Conservation (phyloP, 1,140 invertebrate genomes). For the Drosophila lacertosa region DNA sequence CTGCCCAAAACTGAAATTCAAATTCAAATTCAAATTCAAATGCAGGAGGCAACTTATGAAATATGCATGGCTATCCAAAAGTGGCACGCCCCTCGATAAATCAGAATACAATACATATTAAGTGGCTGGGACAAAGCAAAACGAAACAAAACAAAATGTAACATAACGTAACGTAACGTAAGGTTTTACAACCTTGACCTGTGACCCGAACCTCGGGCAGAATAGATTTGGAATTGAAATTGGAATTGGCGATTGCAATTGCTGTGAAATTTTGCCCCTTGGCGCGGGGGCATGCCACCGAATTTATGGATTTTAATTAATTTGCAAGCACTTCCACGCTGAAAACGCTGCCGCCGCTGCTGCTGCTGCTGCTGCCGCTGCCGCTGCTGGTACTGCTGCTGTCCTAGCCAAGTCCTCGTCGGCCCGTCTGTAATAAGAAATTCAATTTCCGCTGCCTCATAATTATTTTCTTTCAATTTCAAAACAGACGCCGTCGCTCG, state of each 20-base stretch:
- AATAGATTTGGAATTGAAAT: conserved; percentile 15
- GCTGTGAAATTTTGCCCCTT: conserved; percentile 24
- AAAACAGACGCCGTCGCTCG: conserved; percentile 63
- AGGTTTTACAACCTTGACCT: conserved; percentile 60
- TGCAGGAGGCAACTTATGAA: conserved; percentile 54
- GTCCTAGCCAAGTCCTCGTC: conserved; percentile 16
- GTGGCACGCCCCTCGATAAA: conserved; percentile 67
- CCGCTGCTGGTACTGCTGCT: background rate
- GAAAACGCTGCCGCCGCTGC: background rate
- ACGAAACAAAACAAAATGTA: conserved; percentile 1
- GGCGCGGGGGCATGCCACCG: conserved; percentile 21
- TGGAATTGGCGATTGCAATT: conserved; percentile 26
- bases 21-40: conserved; percentile 47
- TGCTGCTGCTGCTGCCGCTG: background rate
- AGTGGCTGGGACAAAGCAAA: conserved; percentile 43
- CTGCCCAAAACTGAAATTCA: conserved; percentile 31
- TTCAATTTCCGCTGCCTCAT: conserved; percentile 79
- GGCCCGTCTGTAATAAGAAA: conserved; percentile 71
- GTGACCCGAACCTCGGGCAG: conserved; percentile 19
- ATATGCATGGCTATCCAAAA: conserved; percentile 57
- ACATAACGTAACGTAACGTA: background rate
- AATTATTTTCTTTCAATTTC: conserved; percentile 82
- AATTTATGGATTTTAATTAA: conserved; percentile 78
- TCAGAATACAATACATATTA: conserved; percentile 77
- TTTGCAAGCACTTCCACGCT: conserved; percentile 53